phyloP scores from a whole-genome alignment of 2,113 vertebrate genomes.

The Ardeotis arabs region DNA sequence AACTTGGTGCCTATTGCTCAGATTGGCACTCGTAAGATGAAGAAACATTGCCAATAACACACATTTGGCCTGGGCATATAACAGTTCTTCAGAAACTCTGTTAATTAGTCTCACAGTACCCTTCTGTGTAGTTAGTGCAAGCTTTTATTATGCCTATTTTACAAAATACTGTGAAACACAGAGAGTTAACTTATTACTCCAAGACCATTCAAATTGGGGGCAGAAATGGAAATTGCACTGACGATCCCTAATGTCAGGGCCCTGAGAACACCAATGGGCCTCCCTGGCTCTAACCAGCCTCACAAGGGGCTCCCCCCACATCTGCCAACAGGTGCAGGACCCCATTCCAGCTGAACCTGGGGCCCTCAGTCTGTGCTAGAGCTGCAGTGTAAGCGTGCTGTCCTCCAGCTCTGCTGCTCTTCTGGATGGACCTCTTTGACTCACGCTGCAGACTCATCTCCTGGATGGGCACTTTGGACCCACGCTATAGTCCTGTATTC shows the following conservation, averaged over 20 bases:
- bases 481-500: not conserved
- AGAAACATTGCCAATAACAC: not conserved
- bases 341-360: not conserved
- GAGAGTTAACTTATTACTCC: not conserved
- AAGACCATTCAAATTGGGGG: not conserved
- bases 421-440: not conserved
- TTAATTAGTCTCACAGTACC: not conserved
- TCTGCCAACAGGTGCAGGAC: not conserved
- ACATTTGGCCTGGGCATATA: not conserved
- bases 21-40: not conserved
- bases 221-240: not conserved
- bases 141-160: not conserved
- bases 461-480: not conserved
- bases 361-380: not conserved
- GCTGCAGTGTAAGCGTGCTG: fast-evolving
- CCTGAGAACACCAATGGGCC: not conserved
- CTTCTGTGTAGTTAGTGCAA: not conserved
- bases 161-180: not conserved
- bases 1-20: not conserved
- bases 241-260: not conserved
- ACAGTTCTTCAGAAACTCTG: not conserved
- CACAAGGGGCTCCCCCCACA: not conserved
- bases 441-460: not conserved
- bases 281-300: not conserved
- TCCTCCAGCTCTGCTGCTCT: not conserved